Base-by-base conservation (phyloP, 2,797 vertebrate genomes). In the Mus minutoides region DNA sequence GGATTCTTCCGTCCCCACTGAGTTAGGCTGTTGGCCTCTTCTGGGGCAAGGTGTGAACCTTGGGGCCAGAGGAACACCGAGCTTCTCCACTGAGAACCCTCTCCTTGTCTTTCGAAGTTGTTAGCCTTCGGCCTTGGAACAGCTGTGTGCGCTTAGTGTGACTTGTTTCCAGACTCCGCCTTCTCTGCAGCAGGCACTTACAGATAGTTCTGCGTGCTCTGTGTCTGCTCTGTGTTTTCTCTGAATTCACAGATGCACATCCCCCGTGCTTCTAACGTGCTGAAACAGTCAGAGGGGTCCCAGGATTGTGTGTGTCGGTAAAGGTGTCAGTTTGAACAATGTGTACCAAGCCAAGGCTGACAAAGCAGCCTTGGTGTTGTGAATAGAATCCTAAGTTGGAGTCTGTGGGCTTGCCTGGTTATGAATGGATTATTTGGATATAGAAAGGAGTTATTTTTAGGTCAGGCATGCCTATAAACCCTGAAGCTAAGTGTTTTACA, bases 391-490 rank as follows among this genome's bases (percentile, higher is more conserved):
- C 83, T 80, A n/a, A 82, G 90, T 56, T 78, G 13, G 78, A 87
- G 78, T 86, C 90, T 49, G 10, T 67, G n/a, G 11, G 43, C 40
- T 76, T 76, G 67, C 84, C 43, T 37, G 31, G 26, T 62, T 77
- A 49, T 94, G 88, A 96, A 88, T 92, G 89, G 83, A 89, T 92
- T 97, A 97, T 95, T 96, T 97, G 93, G 75, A 90, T 98, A 92
- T 94, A 97, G 87, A 91, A 94, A 78, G n/a, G 78, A 88, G 29
- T 60, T 97, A 77, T 96, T 97, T 98, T 96, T 94, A 97, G 94
- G 46, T 31, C 37, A 2, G 1, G 76, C 93, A 67, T 98, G 97
- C 79, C 96, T 94, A 80, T 91, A 97, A 98, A 79, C 75, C 88
- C 86, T 31, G 67, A 93, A 97, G 96, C 96, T 94, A 76, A 95